Evolutionary conservation across 1,140 invertebrate genomes (phyloP).

Genomic region (Cyclina sinensis): DNA sequence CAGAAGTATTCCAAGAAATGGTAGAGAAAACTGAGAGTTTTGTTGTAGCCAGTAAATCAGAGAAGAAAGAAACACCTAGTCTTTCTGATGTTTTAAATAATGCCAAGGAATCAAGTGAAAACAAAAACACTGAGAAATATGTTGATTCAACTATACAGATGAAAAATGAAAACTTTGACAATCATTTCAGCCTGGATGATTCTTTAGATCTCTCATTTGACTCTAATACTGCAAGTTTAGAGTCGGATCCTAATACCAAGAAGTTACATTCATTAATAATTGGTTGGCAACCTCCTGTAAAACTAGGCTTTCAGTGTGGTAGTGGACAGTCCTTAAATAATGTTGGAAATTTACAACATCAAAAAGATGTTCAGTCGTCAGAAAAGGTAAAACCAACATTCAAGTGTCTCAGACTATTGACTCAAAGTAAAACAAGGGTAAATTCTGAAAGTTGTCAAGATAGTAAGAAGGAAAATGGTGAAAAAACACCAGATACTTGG

Average conservation of each 20-base stretch:
- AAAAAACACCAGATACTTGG: not conserved
- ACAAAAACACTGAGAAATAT: not conserved
- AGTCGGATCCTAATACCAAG: not conserved
- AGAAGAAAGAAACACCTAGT: too few species aligned
- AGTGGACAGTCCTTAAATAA: not conserved
- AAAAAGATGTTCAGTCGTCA: not conserved
- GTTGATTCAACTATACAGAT: not conserved
- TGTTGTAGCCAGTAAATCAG: too few species aligned
- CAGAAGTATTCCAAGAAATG: too few species aligned
- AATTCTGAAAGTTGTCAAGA: not conserved
- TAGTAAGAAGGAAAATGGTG: not conserved
- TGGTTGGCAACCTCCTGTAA: constrained; percentile 56
- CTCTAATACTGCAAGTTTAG: not conserved
- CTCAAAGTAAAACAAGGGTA: not conserved
- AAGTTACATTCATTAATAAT: constrained; percentile 5
- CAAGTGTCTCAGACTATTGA: constrained; percentile 29
- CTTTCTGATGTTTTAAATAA: too few species aligned
- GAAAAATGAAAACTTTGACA: not conserved
- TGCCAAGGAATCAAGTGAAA: too few species aligned
- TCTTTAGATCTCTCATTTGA: constrained; percentile 43
- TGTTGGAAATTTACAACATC: not conserved
- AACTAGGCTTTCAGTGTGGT: not conserved
- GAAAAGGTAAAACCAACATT: constrained; percentile 38
- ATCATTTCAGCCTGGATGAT: constrained; percentile 27
- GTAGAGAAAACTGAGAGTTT: too few species aligned